These are phyloP conservation scores for Rhodeus uyekii DNA, from an alignment of 2,797 vertebrate species.

Conservation along the genomic window DNA sequence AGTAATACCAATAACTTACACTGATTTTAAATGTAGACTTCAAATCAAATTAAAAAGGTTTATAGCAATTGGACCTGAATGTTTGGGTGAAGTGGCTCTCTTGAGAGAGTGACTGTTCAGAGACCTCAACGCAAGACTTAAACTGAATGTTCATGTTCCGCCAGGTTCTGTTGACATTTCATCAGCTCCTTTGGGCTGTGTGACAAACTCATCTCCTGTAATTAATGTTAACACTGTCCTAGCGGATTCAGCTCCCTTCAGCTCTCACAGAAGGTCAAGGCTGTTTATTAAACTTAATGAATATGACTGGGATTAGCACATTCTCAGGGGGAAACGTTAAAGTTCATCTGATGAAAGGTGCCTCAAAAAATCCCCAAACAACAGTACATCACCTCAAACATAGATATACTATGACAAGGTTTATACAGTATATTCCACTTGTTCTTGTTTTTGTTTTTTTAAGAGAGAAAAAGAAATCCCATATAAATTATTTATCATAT, in stretches of 20 bases:
- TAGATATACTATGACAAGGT: not conserved
- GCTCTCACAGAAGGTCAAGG: conserved; percentile 11
- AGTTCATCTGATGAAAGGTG: not conserved
- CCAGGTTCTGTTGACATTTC: conserved; percentile 15
- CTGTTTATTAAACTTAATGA: conserved; percentile 25
- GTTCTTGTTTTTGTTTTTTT: not conserved
- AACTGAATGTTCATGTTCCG: not conserved
- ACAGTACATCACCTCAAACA: not conserved
- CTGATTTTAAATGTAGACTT: not conserved
- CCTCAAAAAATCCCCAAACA: not conserved
- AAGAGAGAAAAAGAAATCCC: not conserved
- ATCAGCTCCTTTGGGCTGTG: not conserved
- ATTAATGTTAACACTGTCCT: not conserved
- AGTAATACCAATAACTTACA: not conserved
- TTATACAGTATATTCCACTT: not conserved
- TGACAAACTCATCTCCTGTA: not conserved
- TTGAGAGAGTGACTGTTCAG: not conserved
- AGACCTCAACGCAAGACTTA: not conserved
- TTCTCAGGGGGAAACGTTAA: not conserved
- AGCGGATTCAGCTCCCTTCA: not conserved
- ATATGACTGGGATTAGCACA: not conserved
- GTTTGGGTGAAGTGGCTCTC: not conserved
- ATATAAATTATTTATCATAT: too few relatives aligned
- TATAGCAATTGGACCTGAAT: not conserved
- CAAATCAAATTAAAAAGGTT: not conserved